Conservation (phyloP, 1,140 invertebrate genomes). For the Cryptotermes secundus region DNA sequence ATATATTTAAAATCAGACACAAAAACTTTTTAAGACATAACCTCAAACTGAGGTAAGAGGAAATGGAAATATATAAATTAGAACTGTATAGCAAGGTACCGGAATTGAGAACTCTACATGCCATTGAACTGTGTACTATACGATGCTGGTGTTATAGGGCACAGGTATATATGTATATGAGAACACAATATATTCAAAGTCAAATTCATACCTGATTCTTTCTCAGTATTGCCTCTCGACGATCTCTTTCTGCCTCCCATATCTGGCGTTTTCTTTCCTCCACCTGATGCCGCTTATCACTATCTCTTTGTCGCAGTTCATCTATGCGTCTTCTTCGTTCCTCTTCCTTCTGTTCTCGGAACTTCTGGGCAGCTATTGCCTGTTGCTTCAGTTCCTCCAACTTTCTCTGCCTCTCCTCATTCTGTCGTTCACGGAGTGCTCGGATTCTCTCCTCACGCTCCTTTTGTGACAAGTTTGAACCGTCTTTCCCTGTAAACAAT, state of each 20-base stretch:
- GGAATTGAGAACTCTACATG: too few species aligned
- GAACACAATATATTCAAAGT: too few species aligned
- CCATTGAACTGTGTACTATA: too few species aligned
- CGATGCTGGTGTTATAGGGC: neutral
- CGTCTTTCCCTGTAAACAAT: conserved; percentile 27
- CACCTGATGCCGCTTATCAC: conserved; percentile 72
- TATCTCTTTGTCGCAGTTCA: conserved; percentile 74
- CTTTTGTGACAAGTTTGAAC: conserved; percentile 34
- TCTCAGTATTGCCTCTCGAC: conserved; percentile 78
- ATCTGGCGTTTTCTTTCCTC: conserved; percentile 85
- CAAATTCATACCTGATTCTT: conserved; percentile 62
- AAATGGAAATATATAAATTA: too few species aligned
- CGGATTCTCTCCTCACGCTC: conserved; percentile 51
- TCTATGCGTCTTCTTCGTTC: conserved; percentile 76
- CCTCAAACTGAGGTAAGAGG: too few species aligned
- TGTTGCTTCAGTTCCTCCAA: conserved; percentile 83
- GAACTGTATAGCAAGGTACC: too few species aligned
- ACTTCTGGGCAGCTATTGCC: conserved; percentile 80
- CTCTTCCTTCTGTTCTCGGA: conserved; percentile 83
- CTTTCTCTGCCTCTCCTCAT: conserved; percentile 80
- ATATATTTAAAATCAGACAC: too few species aligned
- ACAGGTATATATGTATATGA: neutral
- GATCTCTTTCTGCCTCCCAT: conserved; percentile 80
- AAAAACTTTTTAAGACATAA: too few species aligned
- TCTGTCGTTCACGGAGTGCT: conserved; percentile 68